phyloP scores from a whole-genome alignment of 2,888 invertebrate species.

The Papilio protenor region DNA sequence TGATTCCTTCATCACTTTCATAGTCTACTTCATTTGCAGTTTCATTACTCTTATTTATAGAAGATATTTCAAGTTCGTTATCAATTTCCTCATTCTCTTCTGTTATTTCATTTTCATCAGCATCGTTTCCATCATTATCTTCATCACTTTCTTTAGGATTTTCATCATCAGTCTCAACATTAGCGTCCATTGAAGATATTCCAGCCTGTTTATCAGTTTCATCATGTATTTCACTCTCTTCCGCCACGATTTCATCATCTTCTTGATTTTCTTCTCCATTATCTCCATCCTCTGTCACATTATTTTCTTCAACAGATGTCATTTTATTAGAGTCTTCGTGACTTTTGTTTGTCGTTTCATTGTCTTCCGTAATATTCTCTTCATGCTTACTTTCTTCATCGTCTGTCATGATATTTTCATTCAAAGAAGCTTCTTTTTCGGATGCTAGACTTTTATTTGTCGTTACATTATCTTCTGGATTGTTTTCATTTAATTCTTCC shows the following conservation, averaged over 20 bases:
- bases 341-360: conserved; percentile 5
- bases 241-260: conserved; percentile 40
- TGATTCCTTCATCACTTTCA: conserved; percentile 37
- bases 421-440: background rate
- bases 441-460: conserved; percentile 1
- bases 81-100: conserved; percentile 37
- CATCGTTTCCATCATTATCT: conserved; percentile 45
- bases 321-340: background rate
- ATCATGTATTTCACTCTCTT: conserved; percentile 43
- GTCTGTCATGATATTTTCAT: conserved; percentile 25
- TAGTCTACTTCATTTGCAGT: conserved; percentile 12
- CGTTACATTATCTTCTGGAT: background rate
- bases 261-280: conserved; percentile 45
- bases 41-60: conserved; percentile 2
- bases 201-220: conserved; percentile 42
- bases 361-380: background rate
- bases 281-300: background rate
- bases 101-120: conserved; percentile 43
- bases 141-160: conserved; percentile 43
- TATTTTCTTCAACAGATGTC: conserved; percentile 16
- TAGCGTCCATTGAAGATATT: conserved; percentile 41
- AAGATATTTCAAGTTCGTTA: conserved; percentile 33
- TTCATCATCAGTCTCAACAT: conserved; percentile 41
- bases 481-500: background rate
- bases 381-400: conserved; percentile 40